Conservation (phyloP, 2,113 vertebrate genomes). For the Pelusios castaneus region DNA sequence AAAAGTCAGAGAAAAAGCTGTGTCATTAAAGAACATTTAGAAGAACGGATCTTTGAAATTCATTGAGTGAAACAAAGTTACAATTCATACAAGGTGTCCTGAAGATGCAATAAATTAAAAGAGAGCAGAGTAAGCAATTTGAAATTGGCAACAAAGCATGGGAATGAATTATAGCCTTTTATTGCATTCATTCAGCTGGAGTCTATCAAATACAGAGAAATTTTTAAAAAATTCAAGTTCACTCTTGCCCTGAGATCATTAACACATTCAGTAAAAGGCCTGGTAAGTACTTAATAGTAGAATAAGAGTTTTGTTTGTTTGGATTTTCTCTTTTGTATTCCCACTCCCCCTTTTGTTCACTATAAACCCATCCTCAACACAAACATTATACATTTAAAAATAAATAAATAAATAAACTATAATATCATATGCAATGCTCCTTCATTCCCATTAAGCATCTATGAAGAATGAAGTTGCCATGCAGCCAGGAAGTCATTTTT, state of each 20-base stretch:
- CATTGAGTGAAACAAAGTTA: constrained; percentile 31
- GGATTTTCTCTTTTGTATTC: background rate
- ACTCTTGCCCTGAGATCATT: background rate
- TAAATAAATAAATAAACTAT: background rate
- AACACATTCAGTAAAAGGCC: constrained; percentile 1
- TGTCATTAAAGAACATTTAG: constrained; percentile 35
- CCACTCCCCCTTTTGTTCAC: background rate
- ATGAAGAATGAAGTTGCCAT: background rate
- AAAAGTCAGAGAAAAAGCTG: background rate
- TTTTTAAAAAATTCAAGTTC: constrained; percentile 30
- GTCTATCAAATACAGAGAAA: constrained; percentile 43
- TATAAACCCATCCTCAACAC: background rate
- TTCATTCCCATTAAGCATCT: background rate
- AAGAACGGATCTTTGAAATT: constrained; percentile 34
- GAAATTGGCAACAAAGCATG: constrained; percentile 53
- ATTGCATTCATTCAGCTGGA: constrained; percentile 37
- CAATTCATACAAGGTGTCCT: constrained; percentile 37
- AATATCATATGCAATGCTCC: background rate
- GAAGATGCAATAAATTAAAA: constrained; percentile 43
- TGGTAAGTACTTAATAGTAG: background rate
- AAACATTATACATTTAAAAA: background rate
- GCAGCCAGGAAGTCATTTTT: background rate
- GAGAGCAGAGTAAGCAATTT: constrained; percentile 45
- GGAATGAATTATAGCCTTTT: constrained; percentile 54
- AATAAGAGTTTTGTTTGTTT: background rate